phyloP scores from a whole-genome alignment of 2,888 invertebrate genomes.

The Drosophila robusta region DNA sequence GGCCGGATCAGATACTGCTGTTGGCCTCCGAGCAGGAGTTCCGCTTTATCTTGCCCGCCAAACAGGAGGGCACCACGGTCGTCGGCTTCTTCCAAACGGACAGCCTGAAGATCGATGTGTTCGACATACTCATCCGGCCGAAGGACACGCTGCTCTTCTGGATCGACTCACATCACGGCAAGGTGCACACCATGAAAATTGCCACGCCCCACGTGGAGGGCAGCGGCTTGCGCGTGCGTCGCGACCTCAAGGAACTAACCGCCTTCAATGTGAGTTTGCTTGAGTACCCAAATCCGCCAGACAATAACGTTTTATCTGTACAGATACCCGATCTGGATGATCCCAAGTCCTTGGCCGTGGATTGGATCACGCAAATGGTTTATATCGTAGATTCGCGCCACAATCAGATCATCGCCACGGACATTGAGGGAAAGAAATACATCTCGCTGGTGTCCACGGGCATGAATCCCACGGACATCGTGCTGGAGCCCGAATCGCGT shows the following conservation, averaged over 20 bases:
- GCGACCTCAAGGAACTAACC: constrained; percentile 83
- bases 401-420: constrained; percentile 84
- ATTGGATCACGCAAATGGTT: constrained; percentile 89
- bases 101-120: constrained; percentile 87
- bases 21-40: constrained; percentile 85
- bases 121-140: constrained; percentile 88
- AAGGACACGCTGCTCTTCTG: constrained; percentile 84
- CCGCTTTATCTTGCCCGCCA: constrained; percentile 84
- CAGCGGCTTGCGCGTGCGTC: constrained; percentile 67
- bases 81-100: constrained; percentile 89
- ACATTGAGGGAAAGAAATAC: constrained; percentile 84
- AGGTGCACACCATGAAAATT: constrained; percentile 85
- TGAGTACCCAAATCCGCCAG: background rate
- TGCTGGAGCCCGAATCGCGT: constrained; percentile 88
- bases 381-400: constrained; percentile 89
- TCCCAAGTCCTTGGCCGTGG: constrained; percentile 91
- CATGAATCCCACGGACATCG: constrained; percentile 90
- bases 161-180: constrained; percentile 85
- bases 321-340: constrained; percentile 87
- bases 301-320: background rate
- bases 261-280: constrained; percentile 81
- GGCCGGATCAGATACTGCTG: constrained; percentile 83
- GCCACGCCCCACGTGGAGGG: constrained; percentile 81
- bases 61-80: constrained; percentile 85
- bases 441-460: constrained; percentile 84